phyloP scores from a whole-genome alignment of 2,888 invertebrate genomes.

The Nezara viridula region DNA sequence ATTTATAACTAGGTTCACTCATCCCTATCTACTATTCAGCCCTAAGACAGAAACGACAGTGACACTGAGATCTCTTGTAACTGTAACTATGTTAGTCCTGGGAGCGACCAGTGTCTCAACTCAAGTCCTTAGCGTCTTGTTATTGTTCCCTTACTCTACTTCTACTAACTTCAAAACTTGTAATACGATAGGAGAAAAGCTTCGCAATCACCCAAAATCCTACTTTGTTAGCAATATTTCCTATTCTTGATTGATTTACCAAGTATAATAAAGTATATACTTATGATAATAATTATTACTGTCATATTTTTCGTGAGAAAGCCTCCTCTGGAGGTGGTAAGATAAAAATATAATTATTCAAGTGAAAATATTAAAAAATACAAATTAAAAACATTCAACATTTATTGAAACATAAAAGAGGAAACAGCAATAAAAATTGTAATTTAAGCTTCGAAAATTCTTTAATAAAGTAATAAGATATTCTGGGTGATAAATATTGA shows the following conservation, averaged over 20 bases:
- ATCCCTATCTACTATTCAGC: background rate
- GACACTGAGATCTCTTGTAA: background rate
- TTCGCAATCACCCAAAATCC: background rate
- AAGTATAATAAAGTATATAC: background rate
- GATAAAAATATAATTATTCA: too few species aligned
- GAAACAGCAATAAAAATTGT: too few species aligned
- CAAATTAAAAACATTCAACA: too few species aligned
- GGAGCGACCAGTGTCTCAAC: background rate
- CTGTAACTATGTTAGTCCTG: background rate
- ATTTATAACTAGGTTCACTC: background rate
- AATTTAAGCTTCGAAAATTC: too few species aligned
- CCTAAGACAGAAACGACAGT: background rate
- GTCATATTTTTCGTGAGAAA: too few species aligned
- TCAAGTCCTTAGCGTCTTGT: slow-evolving; percentile 14
- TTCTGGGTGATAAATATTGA: too few species aligned
- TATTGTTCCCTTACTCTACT: background rate
- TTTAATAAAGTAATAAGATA: too few species aligned
- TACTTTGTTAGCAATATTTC: background rate
- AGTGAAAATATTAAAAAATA: too few species aligned
- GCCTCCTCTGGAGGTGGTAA: too few species aligned
- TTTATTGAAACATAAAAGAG: too few species aligned
- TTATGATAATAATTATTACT: too few species aligned
- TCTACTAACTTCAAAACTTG: background rate
- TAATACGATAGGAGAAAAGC: background rate
- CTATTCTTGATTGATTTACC: background rate